Evolutionary conservation across 2,797 vertebrate genomes (phyloP).

Genomic region (Takifugu ocellatus): DNA sequence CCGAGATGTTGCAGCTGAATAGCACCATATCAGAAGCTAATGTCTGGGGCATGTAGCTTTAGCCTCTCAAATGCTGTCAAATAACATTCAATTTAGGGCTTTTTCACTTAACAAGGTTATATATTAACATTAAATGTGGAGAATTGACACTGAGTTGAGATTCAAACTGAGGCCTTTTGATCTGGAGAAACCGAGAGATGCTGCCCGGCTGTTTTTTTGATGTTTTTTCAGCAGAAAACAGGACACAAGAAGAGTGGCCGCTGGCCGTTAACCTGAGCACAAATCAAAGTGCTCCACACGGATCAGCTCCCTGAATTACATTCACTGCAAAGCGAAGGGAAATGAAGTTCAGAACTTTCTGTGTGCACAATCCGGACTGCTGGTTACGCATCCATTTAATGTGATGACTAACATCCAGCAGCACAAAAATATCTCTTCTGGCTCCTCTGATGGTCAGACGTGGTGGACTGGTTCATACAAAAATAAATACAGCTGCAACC

Average conservation of each 20-base stretch:
- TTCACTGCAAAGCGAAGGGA: slow-evolving; percentile 40
- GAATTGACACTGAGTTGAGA: too few species aligned
- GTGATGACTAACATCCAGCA: slow-evolving; percentile 36
- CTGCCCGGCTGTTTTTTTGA: slow-evolving; percentile 27
- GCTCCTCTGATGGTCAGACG: slow-evolving; percentile 12
- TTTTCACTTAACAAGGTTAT: too few species aligned
- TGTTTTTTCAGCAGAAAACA: slow-evolving; percentile 12
- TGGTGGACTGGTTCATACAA: slow-evolving; percentile 15
- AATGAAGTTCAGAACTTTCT: slow-evolving; percentile 35
- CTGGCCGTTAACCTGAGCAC: slow-evolving; percentile 35
- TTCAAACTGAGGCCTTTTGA: slow-evolving; percentile 22
- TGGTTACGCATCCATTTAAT: slow-evolving; percentile 52
- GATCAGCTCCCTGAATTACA: slow-evolving; percentile 48
- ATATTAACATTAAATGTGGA: too few species aligned
- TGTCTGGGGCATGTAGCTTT: too few species aligned
- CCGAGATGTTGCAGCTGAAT: too few species aligned
- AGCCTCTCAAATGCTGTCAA: too few species aligned
- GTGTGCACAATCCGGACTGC: slow-evolving; percentile 1
- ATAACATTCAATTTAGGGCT: too few species aligned
- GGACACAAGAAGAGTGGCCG: slow-evolving; percentile 26
- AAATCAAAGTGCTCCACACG: slow-evolving; percentile 37
- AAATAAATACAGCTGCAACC: slow-evolving; percentile 24
- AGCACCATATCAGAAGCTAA: too few species aligned
- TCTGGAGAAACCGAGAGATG: slow-evolving; percentile 13
- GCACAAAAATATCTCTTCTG: slow-evolving; percentile 30